These are phyloP conservation scores for Tragelaphus strepsiceros DNA, from an alignment of 2,113 vertebrate species.

Conservation along the genomic window DNA sequence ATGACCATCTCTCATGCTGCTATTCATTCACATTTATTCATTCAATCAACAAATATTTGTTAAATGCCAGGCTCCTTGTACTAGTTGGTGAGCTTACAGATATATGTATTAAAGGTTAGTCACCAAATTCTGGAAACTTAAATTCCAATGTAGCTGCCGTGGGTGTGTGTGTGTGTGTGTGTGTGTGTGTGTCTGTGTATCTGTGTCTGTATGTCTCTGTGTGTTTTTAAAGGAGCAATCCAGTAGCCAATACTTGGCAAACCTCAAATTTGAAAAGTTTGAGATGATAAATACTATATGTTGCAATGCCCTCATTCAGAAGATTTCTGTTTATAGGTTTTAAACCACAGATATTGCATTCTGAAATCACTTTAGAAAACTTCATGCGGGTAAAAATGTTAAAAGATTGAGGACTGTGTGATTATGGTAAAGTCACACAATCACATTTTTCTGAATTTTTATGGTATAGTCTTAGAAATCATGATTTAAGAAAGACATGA, in stretches of 20 bases:
- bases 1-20: background rate
- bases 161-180: background rate
- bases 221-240: background rate
- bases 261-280: background rate
- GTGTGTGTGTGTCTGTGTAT: background rate
- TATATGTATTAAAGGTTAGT: background rate
- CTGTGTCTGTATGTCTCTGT: background rate
- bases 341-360: background rate
- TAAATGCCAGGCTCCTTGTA: background rate
- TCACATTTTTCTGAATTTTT: slow-evolving; percentile 13
- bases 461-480: background rate
- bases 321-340: background rate
- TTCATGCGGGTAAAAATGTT: background rate
- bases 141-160: background rate
- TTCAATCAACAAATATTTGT: background rate
- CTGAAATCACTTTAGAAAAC: background rate
- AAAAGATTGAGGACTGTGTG: background rate
- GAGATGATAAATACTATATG: background rate
- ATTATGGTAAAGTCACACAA: background rate
- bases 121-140: background rate
- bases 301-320: background rate
- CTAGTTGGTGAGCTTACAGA: background rate
- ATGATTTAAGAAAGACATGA: background rate
- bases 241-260: background rate
- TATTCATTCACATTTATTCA: slow-evolving; percentile 23